Percentiles rank a stretch among this genome's conserved stretches.
Conservation (phyloP, 2,888 invertebrate species). For the Rotaria magnacalcarata region DNA sequence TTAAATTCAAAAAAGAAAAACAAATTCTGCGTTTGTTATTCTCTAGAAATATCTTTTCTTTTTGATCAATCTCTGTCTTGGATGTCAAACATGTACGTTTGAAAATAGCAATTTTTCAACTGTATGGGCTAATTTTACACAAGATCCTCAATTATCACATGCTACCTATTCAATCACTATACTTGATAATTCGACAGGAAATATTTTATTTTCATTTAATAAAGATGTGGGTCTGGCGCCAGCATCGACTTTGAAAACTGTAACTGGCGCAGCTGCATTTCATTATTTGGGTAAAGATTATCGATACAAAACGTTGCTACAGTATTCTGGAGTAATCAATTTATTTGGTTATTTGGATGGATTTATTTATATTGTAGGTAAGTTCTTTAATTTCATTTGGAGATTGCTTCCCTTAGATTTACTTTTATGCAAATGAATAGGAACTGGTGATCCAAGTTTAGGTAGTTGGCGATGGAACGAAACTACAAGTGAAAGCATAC, state of each 20-base stretch:
- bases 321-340: not conserved
- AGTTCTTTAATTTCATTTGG: not conserved
- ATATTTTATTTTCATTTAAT: not conserved
- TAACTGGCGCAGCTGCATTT: constrained; percentile 6
- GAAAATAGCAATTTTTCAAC: not conserved
- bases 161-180: not conserved
- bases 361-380: constrained; percentile 4
- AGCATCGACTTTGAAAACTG: not conserved
- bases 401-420: not conserved
- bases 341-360: not conserved
- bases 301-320: not conserved
- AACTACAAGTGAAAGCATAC: not conserved
- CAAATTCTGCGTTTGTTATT: too few relatives aligned
- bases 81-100: not conserved
- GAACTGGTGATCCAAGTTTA: not conserved
- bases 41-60: too few relatives aligned
- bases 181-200: not conserved
- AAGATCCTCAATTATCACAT: not conserved
- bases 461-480: not conserved
- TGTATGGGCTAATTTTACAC: not conserved
- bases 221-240: not conserved
- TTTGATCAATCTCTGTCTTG: not conserved
- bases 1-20: too few relatives aligned
- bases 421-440: not conserved
- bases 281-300: not conserved